Evolutionary conservation across 2,113 vertebrate genomes (phyloP).

Genomic region (Poicephalus meyeri): DNA sequence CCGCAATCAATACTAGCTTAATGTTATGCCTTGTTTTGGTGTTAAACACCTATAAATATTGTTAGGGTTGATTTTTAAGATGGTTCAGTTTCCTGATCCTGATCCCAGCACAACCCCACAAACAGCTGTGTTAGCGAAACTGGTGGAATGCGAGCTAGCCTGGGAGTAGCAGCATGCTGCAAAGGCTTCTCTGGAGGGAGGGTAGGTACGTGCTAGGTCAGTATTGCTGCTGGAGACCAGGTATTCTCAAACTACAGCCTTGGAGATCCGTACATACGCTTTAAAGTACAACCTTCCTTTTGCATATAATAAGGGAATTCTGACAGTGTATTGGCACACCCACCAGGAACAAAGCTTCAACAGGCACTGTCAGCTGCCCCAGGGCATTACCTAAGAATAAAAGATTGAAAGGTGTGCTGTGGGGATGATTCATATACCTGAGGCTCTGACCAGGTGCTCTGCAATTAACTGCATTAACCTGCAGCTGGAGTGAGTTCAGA

Average conservation of each 20-base stretch:
- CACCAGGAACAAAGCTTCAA: background rate
- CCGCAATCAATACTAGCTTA: background rate
- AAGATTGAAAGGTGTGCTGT: slow-evolving; percentile 18
- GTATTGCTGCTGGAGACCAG: background rate
- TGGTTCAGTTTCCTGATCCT: background rate
- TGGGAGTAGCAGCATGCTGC: background rate
- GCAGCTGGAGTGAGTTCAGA: slow-evolving; percentile 53
- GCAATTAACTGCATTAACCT: slow-evolving; percentile 43
- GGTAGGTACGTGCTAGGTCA: background rate
- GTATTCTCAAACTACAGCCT: background rate
- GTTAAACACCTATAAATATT: background rate
- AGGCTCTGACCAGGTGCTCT: slow-evolving; percentile 55
- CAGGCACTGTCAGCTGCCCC: slow-evolving; percentile 33
- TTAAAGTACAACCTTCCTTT: background rate
- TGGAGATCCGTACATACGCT: background rate
- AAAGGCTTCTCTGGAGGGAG: background rate
- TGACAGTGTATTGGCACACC: background rate
- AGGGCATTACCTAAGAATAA: background rate
- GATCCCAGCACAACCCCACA: background rate
- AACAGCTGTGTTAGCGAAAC: background rate
- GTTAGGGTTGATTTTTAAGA: background rate
- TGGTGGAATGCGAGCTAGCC: background rate
- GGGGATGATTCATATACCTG: slow-evolving; percentile 53
- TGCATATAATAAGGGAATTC: background rate
- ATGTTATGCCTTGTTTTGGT: background rate